Evolutionary conservation across 2,888 invertebrate species (phyloP).

Genomic region (Limenitis arthemis): DNA sequence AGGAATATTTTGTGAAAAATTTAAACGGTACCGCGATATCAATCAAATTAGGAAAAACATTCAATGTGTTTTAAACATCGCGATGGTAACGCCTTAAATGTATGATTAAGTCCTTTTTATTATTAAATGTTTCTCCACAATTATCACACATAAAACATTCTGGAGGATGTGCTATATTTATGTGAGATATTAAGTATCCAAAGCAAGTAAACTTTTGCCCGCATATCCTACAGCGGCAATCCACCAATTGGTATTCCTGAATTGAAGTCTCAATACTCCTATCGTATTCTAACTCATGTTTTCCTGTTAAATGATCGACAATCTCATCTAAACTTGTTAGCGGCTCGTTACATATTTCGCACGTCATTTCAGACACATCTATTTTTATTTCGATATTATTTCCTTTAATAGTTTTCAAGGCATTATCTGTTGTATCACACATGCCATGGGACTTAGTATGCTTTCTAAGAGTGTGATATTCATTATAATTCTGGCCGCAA

Average conservation of each 20-base stretch:
- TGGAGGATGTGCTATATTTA: conserved; percentile 43
- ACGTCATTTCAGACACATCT: conserved; percentile 51
- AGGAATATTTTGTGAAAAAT: conserved; percentile 52
- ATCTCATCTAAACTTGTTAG: conserved; percentile 41
- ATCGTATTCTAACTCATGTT: conserved; percentile 49
- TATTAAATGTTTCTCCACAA: conserved; percentile 47
- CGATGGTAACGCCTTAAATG: conserved; percentile 46
- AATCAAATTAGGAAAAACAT: no score
- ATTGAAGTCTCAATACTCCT: conserved; percentile 42
- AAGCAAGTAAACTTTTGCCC: conserved; percentile 46
- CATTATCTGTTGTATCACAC: conserved; percentile 42
- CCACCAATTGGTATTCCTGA: conserved; percentile 44
- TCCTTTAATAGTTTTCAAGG: conserved; percentile 44
- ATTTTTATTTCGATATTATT: conserved; percentile 48
- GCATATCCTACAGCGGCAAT: conserved; percentile 46
- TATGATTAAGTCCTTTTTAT: conserved; percentile 42
- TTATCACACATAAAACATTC: conserved; percentile 48
- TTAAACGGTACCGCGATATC: conserved; percentile 56
- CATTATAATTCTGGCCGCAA: conserved; percentile 43
- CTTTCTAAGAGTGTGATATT: conserved; percentile 47
- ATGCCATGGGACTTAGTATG: conserved; percentile 50
- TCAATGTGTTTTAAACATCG: no score
- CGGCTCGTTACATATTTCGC: conserved; percentile 47
- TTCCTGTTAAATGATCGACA: conserved; percentile 47
- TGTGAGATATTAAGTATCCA: conserved; percentile 45